Evolutionary conservation across 1,140 invertebrate species (phyloP), one percentile per base, ranked within the genome.

Genomic region (Formica selysi): DNA sequence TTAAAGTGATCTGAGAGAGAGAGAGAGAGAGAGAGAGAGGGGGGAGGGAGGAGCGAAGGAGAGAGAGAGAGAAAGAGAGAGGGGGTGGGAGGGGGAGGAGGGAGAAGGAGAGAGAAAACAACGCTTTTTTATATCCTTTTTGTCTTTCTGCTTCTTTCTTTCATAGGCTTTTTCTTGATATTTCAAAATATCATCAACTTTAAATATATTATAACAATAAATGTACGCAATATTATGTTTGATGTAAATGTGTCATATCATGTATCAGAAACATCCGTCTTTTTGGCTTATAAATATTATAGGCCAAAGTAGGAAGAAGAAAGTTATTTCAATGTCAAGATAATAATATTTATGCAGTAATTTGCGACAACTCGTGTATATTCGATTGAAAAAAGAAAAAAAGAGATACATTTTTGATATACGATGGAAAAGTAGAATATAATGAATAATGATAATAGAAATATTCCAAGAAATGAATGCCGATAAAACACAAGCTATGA

Each of bases 1-100:
- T 94, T 93, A 93, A 92, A 91, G 91, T 89, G 91, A 84, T 86
- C 88, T 90, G 88, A 91, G 81, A 90, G 87, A 89, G 87, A 89
- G 22, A 22, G 22, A 22, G 88, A 91, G 81, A 90, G 87, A 89
- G 87, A 89, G 22, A 22, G 22, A 22, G 22, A 0, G 22, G 22
- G 22, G 22, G 22, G 22, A 22, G 22, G 22, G 22, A 22, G 22
- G 22, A 22, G 22, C 0, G 22, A 22, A 22, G 22, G 22, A 22
- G 22, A 22, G 22, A 22, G 22, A 22, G 88, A 91, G 81, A 90
- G 87, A 89, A 86, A 89, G 71, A 89, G 65, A 79, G 22, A 51
- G 22, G 4, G 62, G 10, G 29, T 0, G 26, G 26, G 26, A 1
- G 26, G 26, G 22, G 22, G 22, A 22, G 22, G 22, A 22, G 22